A percentile compares a stretch with the other conserved stretches of the same genome.
phyloP scores from a whole-genome alignment of 2,113 vertebrate genomes.

The Centropristis striata region DNA sequence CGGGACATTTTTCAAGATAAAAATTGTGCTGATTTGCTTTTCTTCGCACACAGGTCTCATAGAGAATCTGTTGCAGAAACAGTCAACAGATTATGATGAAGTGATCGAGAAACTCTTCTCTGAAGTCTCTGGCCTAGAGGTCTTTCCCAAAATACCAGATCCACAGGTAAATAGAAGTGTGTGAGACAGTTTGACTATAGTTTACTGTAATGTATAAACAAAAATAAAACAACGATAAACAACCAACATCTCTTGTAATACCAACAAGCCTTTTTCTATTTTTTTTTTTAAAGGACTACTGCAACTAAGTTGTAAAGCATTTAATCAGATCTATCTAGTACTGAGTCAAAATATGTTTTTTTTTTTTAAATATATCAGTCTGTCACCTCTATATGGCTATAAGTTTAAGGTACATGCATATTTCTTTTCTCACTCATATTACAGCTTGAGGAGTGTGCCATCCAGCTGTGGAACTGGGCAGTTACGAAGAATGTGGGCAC shows the following conservation, averaged over 20 bases:
- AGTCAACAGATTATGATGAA: slow-evolving; percentile 69
- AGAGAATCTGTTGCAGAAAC: slow-evolving; percentile 79
- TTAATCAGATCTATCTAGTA: background rate
- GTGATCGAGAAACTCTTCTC: slow-evolving; percentile 87
- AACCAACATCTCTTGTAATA: too few species aligned
- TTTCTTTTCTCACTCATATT: slow-evolving; percentile 6
- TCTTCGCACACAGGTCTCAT: slow-evolving; percentile 79
- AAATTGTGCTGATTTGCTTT: background rate
- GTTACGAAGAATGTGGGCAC: slow-evolving; percentile 83
- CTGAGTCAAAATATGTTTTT: background rate
- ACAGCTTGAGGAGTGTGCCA: slow-evolving; percentile 89
- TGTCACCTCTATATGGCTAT: background rate
- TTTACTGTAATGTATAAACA: background rate
- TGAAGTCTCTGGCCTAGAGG: slow-evolving; percentile 74
- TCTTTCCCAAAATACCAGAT: slow-evolving; percentile 66
- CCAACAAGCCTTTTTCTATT: background rate
- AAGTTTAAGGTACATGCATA: background rate
- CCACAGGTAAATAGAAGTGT: slow-evolving; percentile 71
- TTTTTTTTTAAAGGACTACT: background rate
- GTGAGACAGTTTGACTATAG: background rate
- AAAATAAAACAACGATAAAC: slow-evolving; percentile 4
- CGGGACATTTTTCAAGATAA: too few species aligned
- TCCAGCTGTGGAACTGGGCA: slow-evolving; percentile 95
- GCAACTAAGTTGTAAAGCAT: background rate
- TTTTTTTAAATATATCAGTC: background rate